A percentile compares a stretch with the other conserved stretches of the same genome.
Conservation (phyloP, 2,888 invertebrate genomes). For the Philhelius pedissequus region DNA sequence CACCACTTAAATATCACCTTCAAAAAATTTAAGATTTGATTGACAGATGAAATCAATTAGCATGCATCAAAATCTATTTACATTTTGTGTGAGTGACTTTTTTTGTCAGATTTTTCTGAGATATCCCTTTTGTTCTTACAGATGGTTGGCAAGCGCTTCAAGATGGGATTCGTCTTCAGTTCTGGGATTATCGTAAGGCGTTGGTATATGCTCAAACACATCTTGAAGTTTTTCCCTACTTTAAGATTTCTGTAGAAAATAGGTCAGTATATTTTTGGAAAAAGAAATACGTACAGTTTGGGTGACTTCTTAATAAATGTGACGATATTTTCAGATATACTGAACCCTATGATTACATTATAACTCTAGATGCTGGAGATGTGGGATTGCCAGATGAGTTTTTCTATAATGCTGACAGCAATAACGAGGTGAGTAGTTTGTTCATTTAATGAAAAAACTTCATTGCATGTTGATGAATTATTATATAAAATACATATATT, state of each 20-base stretch:
- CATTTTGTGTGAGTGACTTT: too few relatives aligned
- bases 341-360: conserved; percentile 77
- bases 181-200: conserved; percentile 76
- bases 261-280: conserved; percentile 70
- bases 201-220: conserved; percentile 75
- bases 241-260: conserved; percentile 76
- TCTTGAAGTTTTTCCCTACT: conserved; percentile 77
- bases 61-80: background rate
- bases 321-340: conserved; percentile 70
- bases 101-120: background rate
- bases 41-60: conserved; percentile 58
- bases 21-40: conserved; percentile 8
- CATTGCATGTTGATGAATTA: too few relatives aligned
- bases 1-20: conserved; percentile 14
- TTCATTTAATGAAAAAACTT: background rate
- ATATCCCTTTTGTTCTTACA: conserved; percentile 65
- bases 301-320: background rate
- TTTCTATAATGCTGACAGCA: conserved; percentile 75
- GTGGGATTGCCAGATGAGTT: conserved; percentile 77
- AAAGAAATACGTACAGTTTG: background rate
- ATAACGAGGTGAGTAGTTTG: conserved; percentile 73
- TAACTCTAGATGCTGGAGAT: conserved; percentile 76
- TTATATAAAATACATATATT: too few relatives aligned
- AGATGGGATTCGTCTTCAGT: conserved; percentile 73
- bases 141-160: conserved; percentile 77